Conservation (phyloP, 2,113 vertebrate genomes). For the Phodopus roborovskii region DNA sequence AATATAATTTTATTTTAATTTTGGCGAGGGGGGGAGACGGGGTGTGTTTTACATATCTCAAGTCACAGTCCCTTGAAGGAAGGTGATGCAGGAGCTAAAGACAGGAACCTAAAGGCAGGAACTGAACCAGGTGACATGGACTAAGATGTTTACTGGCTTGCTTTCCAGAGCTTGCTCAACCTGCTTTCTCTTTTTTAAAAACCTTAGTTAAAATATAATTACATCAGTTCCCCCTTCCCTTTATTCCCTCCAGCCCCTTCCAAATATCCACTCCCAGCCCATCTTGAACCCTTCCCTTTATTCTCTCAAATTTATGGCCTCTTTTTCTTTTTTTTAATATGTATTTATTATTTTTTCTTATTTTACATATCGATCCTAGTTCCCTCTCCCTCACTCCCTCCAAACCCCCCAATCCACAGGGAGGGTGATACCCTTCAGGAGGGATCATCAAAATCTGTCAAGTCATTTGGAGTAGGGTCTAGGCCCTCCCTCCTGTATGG, state of each 20-base stretch:
- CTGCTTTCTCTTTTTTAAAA: neutral
- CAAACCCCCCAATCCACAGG: too few species aligned
- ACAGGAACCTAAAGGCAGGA: neutral
- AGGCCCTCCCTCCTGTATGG: neutral
- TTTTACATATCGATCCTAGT: too few species aligned
- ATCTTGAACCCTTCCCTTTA: neutral
- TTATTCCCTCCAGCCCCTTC: neutral
- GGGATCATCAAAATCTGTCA: too few species aligned
- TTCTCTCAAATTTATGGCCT: neutral
- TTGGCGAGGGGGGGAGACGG: neutral
- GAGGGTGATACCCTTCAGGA: too few species aligned
- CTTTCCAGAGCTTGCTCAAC: neutral
- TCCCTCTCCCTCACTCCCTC: too few species aligned
- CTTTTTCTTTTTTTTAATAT: too few species aligned
- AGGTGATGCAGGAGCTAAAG: neutral
- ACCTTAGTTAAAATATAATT: neutral
- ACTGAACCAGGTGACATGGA: neutral
- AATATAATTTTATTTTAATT: neutral
- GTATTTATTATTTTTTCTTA: too few species aligned
- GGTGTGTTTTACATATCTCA: neutral
- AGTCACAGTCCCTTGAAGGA: neutral
- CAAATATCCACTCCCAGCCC: neutral
- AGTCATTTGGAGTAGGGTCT: too few species aligned
- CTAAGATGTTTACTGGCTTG: neutral
- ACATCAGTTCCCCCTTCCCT: neutral